Evolutionary conservation across 92 coral and sea anemone genomes (phyloP), one percentile per base, ranked within the genome.

Genomic region (Diadumene lineata): DNA sequence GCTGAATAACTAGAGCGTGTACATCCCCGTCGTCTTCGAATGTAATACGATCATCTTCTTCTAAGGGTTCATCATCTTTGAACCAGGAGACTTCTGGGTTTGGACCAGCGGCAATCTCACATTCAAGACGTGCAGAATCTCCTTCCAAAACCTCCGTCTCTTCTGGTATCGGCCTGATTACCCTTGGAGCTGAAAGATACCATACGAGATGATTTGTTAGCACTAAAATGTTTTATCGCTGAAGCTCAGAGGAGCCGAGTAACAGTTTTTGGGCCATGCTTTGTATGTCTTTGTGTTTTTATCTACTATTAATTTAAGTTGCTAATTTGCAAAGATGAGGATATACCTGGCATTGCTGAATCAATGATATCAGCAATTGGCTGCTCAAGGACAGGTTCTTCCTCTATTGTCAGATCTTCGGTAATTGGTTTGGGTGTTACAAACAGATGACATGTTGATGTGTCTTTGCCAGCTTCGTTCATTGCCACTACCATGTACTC

Each of bases 381-480:
- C n/a, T 31, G 24, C n/a, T 62, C 68, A 11, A 23, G 68, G 21
- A 62, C 68, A 17, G 68, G 92, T 76, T 90, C 96, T 34, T 78
- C 81, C 50, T 79, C 91, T 56, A 82, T 89, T 18, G 80, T 79
- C 27, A 86, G 77, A 80, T 82, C 96, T 6, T 90, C 83, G 13
- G 91, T 91, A 13, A 86, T 85, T 23, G 86, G 31, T 26, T 85
- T 79, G 19, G 82, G 94, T 29, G 82, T 83, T 19, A 94, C 96
- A 8, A 71, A 33, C 72, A 94, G 56, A 15, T 81, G 85, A 44
- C 97, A 90, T 4, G 69, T 61, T 58, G 93, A 69, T 27, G 85
- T 76, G 32, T 93, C 83, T 50, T 90, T 90, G 57, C 98, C 98
- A 38, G 97, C 98, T 50, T 92, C 98, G 76, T 90, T 94, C 90